A percentile compares a stretch with the other conserved stretches of the same genome.
Evolutionary conservation across 2,888 invertebrate species (phyloP).

Genomic region (Cheilosia soror): DNA sequence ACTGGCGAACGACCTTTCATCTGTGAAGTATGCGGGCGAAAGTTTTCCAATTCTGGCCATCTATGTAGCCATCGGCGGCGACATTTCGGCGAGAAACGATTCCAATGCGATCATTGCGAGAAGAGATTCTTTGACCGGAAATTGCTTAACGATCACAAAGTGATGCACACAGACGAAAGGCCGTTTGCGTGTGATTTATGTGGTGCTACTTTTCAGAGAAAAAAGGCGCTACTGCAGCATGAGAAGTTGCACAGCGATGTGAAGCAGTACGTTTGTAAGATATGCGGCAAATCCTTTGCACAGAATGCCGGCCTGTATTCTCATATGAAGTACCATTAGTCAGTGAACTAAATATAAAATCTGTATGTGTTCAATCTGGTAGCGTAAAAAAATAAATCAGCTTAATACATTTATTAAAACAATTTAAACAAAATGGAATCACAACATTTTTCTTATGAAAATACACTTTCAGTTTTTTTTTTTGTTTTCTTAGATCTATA

Average conservation of each 20-base stretch:
- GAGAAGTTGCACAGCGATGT: constrained; percentile 82
- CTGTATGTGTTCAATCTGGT: neutral
- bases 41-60: constrained; percentile 71
- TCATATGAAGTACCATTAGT: constrained; percentile 77
- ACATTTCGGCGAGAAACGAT: constrained; percentile 61
- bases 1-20: constrained; percentile 72
- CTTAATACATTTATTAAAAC: constrained; percentile 42
- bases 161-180: constrained; percentile 80
- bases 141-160: constrained; percentile 80
- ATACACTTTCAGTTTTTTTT: constrained; percentile 45
- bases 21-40: constrained; percentile 67
- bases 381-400: constrained; percentile 8
- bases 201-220: constrained; percentile 81
- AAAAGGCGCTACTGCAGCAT: constrained; percentile 82
- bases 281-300: constrained; percentile 82
- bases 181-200: constrained; percentile 81
- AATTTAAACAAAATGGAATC: constrained; percentile 38
- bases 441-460: constrained; percentile 55
- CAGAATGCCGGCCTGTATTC: constrained; percentile 82
- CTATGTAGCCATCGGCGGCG: constrained; percentile 67
- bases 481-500: constrained; percentile 29
- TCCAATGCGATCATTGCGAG: constrained; percentile 62
- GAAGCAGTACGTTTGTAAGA: constrained; percentile 82
- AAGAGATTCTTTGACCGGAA: constrained; percentile 71
- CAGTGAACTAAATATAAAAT: neutral